Evolutionary conservation across 2,888 invertebrate species (phyloP).

Genomic region (Thumatha senex): DNA sequence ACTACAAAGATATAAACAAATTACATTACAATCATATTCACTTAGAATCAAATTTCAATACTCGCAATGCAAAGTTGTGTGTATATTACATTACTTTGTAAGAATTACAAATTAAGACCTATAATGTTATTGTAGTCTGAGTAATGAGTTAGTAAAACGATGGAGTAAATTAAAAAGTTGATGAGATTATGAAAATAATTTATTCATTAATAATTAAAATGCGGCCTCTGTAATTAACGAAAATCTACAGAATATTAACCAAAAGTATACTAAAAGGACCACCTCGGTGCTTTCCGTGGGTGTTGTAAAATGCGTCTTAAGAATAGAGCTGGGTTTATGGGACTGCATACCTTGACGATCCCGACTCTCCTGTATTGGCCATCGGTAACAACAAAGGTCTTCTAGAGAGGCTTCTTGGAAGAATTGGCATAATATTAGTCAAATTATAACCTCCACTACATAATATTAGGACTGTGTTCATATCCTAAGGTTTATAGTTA

Average conservation of each 20-base stretch:
- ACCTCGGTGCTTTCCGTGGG: too few relatives aligned
- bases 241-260: background rate
- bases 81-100: background rate
- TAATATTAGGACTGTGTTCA: too few relatives aligned
- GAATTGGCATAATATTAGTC: too few relatives aligned
- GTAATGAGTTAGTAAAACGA: constrained; percentile 3
- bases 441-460: too few relatives aligned
- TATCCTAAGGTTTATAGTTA: too few relatives aligned
- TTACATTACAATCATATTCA: background rate
- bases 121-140: background rate
- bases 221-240: background rate
- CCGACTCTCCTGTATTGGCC: too few relatives aligned
- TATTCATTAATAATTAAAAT: background rate
- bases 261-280: too few relatives aligned
- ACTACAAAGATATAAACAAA: background rate
- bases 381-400: too few relatives aligned
- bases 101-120: background rate
- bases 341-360: too few relatives aligned
- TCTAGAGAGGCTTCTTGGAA: too few relatives aligned
- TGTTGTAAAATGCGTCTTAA: too few relatives aligned
- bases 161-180: background rate
- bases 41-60: background rate
- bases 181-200: background rate
- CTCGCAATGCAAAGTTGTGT: background rate
- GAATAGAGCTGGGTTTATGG: too few relatives aligned